A percentile compares a stretch with the other conserved stretches of the same genome.
phyloP scores from a whole-genome alignment of 2,888 invertebrate genomes.

The Xanthostigma xanthostigma region DNA sequence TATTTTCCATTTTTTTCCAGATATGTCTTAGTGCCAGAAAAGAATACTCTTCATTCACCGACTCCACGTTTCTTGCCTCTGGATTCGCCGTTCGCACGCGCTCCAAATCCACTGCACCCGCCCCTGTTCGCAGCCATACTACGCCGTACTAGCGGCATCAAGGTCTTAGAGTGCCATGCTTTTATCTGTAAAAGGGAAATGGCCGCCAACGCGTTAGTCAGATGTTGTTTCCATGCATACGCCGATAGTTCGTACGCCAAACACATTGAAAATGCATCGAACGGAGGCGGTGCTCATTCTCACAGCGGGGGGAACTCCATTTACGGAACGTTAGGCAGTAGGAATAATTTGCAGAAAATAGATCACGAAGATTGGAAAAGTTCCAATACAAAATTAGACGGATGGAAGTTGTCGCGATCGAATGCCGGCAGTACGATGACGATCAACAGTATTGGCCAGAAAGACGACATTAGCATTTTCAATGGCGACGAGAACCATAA shows the following conservation, averaged over 20 bases:
- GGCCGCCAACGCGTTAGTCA: conserved; percentile 92
- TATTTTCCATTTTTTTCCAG: conserved; percentile 18
- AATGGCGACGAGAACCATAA: conserved; percentile 91
- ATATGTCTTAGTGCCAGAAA: conserved; percentile 32
- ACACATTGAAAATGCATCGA: conserved; percentile 49
- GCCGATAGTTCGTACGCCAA: conserved; percentile 90
- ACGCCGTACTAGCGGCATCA: conserved; percentile 88
- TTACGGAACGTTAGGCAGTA: conserved; percentile 5
- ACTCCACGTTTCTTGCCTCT: conserved; percentile 84
- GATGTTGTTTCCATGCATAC: conserved; percentile 95
- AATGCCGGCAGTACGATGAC: conserved; percentile 44
- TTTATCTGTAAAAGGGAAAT: conserved; percentile 94
- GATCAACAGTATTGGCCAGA: conserved; percentile 39
- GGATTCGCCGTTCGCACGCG: conserved; percentile 89
- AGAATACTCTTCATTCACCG: conserved; percentile 35
- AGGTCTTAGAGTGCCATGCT: conserved; percentile 96
- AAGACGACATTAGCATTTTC: conserved; percentile 69
- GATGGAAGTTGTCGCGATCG: conserved; percentile 37
- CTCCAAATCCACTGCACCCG: conserved; percentile 85
- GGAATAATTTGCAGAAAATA: conserved; percentile 6
- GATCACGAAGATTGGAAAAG: conserved; percentile 6
- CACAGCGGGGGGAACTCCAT: conserved; percentile 11
- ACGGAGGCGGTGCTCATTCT: conserved; percentile 24
- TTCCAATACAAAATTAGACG: conserved; percentile 27
- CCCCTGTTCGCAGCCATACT: conserved; percentile 94